These are phyloP conservation scores for Nothura maculosa DNA, from an alignment of 2,797 vertebrate species.

Conservation along the genomic window DNA sequence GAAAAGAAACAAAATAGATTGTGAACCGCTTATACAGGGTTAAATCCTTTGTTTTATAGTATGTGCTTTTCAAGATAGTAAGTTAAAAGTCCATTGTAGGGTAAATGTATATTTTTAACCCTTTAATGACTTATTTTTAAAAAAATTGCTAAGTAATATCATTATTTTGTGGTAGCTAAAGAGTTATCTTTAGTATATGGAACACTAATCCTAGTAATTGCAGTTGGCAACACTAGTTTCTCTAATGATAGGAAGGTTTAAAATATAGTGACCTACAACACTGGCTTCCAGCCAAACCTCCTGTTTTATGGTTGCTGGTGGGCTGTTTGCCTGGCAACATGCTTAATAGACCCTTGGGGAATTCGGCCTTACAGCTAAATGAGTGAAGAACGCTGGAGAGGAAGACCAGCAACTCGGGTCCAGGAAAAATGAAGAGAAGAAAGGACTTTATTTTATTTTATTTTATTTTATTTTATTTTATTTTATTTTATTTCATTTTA, in stretches of 20 bases:
- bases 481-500: too few relatives aligned
- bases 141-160: not conserved
- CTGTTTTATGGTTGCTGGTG: constrained; percentile 56
- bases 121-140: not conserved
- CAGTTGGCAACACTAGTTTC: constrained; percentile 31
- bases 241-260: constrained; percentile 64
- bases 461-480: too few relatives aligned
- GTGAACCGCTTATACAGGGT: not conserved
- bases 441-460: not conserved
- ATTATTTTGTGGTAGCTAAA: not conserved
- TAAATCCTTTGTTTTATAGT: not conserved
- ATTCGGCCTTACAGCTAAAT: constrained; percentile 64
- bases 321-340: constrained; percentile 75
- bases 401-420: constrained; percentile 37
- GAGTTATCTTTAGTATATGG: not conserved
- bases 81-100: not conserved
- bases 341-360: constrained; percentile 62
- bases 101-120: not conserved
- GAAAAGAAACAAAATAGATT: not conserved
- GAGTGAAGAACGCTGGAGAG: constrained; percentile 63
- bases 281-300: constrained; percentile 61
- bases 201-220: not conserved
- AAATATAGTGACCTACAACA: constrained; percentile 67
- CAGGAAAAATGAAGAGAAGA: not conserved
- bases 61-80: not conserved